phyloP scores from a whole-genome alignment of 2,113 vertebrate species.

The Nycticryphes semicollaris region DNA sequence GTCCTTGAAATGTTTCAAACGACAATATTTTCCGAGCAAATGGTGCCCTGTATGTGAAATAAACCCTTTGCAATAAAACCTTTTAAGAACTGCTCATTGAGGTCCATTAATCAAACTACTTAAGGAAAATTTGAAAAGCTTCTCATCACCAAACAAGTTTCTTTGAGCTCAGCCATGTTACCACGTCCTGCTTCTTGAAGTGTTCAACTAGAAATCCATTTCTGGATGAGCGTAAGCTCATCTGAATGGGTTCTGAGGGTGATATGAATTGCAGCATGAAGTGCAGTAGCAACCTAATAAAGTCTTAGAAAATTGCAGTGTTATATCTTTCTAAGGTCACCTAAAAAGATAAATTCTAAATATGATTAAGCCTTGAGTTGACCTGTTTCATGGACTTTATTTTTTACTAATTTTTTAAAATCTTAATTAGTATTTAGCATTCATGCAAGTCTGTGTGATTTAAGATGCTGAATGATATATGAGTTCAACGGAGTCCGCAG shows the following conservation, averaged over 20 bases:
- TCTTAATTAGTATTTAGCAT: constrained; percentile 64
- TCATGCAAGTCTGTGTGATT: constrained; percentile 51
- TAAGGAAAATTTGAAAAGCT: neutral
- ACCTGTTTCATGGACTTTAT: constrained; percentile 41
- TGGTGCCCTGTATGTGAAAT: neutral
- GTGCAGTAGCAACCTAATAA: neutral
- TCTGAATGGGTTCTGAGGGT: neutral
- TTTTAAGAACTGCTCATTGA: neutral
- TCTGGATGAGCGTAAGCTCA: neutral
- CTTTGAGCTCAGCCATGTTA: neutral
- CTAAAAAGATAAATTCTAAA: constrained; percentile 45
- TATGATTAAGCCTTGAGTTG: constrained; percentile 32
- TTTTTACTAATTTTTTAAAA: neutral
- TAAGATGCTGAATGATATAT: constrained; percentile 64
- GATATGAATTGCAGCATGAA: neutral
- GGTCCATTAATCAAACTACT: neutral
- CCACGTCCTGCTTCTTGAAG: neutral
- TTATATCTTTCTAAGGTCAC: neutral
- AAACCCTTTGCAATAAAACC: neutral
- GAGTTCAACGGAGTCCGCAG: constrained; percentile 62
- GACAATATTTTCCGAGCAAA: neutral
- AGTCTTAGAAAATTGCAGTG: neutral
- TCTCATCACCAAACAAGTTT: neutral
- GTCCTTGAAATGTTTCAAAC: neutral
- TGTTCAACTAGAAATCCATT: neutral